A percentile compares a stretch with the other conserved stretches of the same genome.
Evolutionary conservation across 2,113 vertebrate genomes (phyloP).

Genomic region (Turdus rufiventris): DNA sequence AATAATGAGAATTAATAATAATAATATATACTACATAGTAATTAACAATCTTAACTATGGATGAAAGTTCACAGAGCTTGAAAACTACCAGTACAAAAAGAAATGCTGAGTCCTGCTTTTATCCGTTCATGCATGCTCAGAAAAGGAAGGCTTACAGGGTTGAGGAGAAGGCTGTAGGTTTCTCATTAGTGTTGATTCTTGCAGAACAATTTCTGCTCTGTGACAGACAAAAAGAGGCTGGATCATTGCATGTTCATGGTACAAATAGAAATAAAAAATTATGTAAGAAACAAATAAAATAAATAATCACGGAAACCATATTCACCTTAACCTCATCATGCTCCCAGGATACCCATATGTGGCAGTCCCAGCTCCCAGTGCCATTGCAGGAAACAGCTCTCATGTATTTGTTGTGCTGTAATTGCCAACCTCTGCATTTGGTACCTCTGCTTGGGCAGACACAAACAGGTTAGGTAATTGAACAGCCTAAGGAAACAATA

Average conservation of each 20-base stretch:
- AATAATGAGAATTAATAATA: background rate
- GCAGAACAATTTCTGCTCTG: background rate
- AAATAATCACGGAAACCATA: background rate
- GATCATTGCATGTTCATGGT: background rate
- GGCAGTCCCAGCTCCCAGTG: background rate
- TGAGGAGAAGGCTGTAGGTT: background rate
- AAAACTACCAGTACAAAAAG: background rate
- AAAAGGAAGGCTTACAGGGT: background rate
- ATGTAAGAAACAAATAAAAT: background rate
- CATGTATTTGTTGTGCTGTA: background rate
- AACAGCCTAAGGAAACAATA: background rate
- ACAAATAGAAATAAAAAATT: background rate
- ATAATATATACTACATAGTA: background rate
- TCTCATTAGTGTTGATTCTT: background rate
- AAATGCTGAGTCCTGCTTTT: background rate
- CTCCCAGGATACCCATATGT: background rate
- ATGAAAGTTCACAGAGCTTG: background rate
- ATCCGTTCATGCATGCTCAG: background rate
- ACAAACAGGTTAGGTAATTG: background rate
- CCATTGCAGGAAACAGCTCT: background rate
- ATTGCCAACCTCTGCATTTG: background rate
- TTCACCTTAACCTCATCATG: background rate
- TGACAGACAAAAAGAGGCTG: background rate
- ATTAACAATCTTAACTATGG: background rate
- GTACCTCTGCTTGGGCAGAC: background rate